Base-by-base conservation (phyloP, 2,888 invertebrate species). In the Gastrophysa polygoni region DNA sequence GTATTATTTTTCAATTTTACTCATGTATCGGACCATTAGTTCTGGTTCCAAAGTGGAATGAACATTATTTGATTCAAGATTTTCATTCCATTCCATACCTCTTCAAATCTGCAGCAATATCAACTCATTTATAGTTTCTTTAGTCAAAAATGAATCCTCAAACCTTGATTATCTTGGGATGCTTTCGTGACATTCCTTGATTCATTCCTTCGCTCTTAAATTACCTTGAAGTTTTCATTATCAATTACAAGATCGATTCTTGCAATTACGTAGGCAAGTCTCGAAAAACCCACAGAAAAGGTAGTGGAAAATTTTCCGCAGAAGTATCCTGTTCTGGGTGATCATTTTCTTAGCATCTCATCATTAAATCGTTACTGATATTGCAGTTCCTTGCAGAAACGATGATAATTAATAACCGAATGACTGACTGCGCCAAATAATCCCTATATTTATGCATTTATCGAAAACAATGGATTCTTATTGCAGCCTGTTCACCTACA, bases 391-490 rank as follows among this genome's bases (percentile, higher is more conserved):
- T 32, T 38, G 6, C 38, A 38, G 38, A 38, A 38, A 11, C 38
- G 24, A 38, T 14, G 48, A 60, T 60, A 44, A 61, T 14, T 43
- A 48, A 61, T 57, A 54, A 52, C 38, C 46, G 51, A 47, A 51
- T 61, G 61, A 50, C 34, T 61, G 61, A 50, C 34, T 63, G 63
- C 63, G 52, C 59, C 59, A 63, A 57, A 63, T 59, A 63, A 63
- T 63, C 56, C 56, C 46, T 63, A 59, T 63, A 57, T 59, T 63
- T 63, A 59, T 48, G 24, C 54, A 38, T 50, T 46, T 32, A 58
- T 55, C 55, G 51, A 64, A 61, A 59, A 64, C 64, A 64, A 64
- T 64, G 56, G 58, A 49, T 59, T 61, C 47, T 54, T 58, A 58
- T 61, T 51, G 61, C 61, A 57, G 43, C 61, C 47, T 58, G 61